Conservation (phyloP, 2,797 vertebrate genomes). For the Onychomys torridus region DNA sequence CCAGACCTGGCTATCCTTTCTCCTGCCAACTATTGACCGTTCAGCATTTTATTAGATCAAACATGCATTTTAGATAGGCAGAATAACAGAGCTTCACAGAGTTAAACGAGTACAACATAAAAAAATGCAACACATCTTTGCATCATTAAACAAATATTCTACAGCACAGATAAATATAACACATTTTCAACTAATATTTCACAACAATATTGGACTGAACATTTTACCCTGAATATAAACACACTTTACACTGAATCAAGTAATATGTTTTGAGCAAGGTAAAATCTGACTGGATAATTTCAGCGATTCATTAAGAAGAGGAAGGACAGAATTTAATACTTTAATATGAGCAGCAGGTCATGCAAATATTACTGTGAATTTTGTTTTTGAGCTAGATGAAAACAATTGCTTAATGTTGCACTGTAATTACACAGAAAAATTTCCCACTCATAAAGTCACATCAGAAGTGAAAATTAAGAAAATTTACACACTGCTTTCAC, state of each 20-base stretch:
- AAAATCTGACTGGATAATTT: neutral
- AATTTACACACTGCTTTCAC: neutral
- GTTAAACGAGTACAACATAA: too few species aligned
- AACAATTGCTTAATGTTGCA: neutral
- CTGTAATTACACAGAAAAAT: neutral
- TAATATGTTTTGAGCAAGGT: neutral
- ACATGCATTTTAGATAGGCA: too few species aligned
- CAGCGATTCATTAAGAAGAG: neutral
- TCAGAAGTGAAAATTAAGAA: neutral
- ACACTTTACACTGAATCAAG: neutral
- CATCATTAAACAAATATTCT: too few species aligned
- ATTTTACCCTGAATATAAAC: neutral
- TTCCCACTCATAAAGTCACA: neutral
- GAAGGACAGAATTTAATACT: neutral
- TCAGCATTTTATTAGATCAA: too few species aligned
- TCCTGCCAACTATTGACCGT: too few species aligned
- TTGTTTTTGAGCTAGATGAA: neutral
- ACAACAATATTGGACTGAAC: neutral
- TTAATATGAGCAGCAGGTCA: neutral
- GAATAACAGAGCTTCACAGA: too few species aligned
- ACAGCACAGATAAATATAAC: too few species aligned
- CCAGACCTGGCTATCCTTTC: too few species aligned
- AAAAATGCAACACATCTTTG: too few species aligned
- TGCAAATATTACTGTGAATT: neutral
- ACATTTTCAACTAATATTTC: too few species aligned